Conservation (phyloP, 2,888 invertebrate species). For the Chaetogeoica ovagalla region DNA sequence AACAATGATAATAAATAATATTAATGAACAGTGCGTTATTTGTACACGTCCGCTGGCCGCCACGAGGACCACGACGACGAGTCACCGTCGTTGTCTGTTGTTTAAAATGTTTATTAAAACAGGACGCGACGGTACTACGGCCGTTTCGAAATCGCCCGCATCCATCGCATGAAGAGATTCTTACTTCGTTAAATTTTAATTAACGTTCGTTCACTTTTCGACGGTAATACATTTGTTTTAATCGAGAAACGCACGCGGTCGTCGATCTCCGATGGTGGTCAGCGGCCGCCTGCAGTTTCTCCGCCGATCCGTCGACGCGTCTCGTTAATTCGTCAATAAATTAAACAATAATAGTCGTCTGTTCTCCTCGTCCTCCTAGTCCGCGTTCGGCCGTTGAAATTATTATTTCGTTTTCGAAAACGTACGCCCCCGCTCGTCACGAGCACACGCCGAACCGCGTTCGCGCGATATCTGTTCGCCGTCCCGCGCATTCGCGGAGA, state of each 20-base stretch:
- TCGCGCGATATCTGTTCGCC: too few species aligned
- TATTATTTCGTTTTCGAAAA: background rate
- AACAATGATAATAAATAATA: too few species aligned
- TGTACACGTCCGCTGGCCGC: background rate
- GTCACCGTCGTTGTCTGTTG: background rate
- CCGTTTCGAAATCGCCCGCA: constrained; percentile 8
- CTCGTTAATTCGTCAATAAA: constrained; percentile 35
- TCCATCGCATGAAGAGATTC: background rate
- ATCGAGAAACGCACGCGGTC: background rate
- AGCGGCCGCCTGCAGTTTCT: too few species aligned
- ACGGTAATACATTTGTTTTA: background rate
- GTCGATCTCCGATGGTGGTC: background rate
- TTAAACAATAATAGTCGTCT: constrained; percentile 13
- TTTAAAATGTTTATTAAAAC: constrained; percentile 14
- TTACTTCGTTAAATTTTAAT: constrained; percentile 40
- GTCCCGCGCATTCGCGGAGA: too few species aligned
- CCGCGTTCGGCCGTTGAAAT: background rate
- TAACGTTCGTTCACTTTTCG: constrained; percentile 9
- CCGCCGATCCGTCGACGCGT: too few species aligned
- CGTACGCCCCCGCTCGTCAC: too few species aligned
- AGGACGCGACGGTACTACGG: background rate
- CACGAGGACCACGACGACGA: too few species aligned
- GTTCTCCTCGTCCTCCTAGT: too few species aligned
- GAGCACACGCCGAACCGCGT: too few species aligned
- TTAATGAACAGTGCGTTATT: too few species aligned